Evolutionary conservation across 2,113 vertebrate genomes (phyloP), one percentile per base, ranked within the genome.

Genomic region (Indicator indicator): DNA sequence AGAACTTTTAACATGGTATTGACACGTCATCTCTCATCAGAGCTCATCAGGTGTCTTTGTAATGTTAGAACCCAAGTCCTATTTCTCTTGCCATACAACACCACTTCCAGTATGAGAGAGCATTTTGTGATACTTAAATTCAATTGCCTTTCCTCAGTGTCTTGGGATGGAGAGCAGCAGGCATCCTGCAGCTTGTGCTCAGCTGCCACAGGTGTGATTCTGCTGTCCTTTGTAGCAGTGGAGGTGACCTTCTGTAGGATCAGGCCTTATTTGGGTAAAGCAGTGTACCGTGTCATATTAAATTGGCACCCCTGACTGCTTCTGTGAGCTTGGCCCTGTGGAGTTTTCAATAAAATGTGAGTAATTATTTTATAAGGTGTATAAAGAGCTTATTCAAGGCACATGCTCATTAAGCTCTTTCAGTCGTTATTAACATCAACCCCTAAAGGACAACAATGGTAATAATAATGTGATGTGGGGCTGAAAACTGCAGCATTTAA

Each of bases 301-400:
- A 96, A 96, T 16, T 88, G 92, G 91, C 85, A 86, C 88, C 93
- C 59, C 88, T 80, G 82, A 80, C 89, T 95, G 95, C 88, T 88
- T 10, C 88, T 81, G 59, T 36, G 76, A 94, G 88, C 89, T 75
- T 72, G 83, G 91, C n/a, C 52, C 58, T 38, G 73, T 78, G 76
- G 70, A 94, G 38, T 84, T 95, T 89, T 88, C 95, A 88, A 70
- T 95, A 70, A 95, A 96, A 93, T 48, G 88, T 44, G 38, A 65
- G 86, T 82, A 88, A 94, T 96, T 96, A 93, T 96, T 94, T 91
- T 79, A 78, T 69, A 94, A 96, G 86, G 86, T 89, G 62, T 79
- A 55, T 84, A 73, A 94, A 88, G 90, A 95, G 65, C 86, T 95
- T 93, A 92, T 95, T 86, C 86, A 70, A 90, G 95, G 80, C 88